phyloP scores from a whole-genome alignment of 2,113 vertebrate species.

The Ivindomyrus marchei region DNA sequence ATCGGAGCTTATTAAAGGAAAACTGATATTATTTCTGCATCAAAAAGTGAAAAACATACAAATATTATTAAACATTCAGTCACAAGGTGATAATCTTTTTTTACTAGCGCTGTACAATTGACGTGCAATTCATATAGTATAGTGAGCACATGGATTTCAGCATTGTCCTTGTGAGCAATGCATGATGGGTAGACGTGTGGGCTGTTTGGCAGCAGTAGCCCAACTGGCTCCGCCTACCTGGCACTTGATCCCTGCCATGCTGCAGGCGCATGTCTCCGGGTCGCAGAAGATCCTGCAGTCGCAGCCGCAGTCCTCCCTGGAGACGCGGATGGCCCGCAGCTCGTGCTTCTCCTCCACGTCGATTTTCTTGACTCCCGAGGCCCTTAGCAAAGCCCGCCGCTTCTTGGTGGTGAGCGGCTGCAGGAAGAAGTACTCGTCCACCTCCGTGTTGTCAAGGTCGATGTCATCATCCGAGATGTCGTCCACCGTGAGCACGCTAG shows the following conservation, averaged over 20 bases:
- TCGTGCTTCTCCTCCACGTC: conserved; percentile 96
- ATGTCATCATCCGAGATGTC: conserved; percentile 98
- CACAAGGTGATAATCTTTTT: not conserved
- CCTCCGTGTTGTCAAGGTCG: conserved; percentile 96
- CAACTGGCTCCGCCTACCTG: conserved; percentile 65
- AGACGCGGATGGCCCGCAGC: conserved; percentile 86
- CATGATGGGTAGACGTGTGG: not conserved
- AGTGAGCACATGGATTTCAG: not conserved
- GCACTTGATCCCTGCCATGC: conserved; percentile 94
- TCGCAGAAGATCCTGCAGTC: conserved; percentile 95
- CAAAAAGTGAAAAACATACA: not conserved
- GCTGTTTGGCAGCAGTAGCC: not conserved
- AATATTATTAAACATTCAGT: not conserved
- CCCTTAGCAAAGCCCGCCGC: conserved; percentile 78
- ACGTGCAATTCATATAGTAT: not conserved
- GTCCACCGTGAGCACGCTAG: conserved; percentile 82
- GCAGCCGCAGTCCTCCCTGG: conserved; percentile 93
- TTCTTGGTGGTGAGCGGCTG: conserved; percentile 96
- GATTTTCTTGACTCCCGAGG: conserved; percentile 94
- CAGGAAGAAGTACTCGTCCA: conserved; percentile 96
- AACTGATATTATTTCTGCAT: not conserved
- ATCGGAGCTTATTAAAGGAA: not conserved
- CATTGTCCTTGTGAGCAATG: not conserved
- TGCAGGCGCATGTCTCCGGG: conserved; percentile 94
- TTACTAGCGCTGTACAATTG: not conserved